Evolutionary conservation across 37 sponge, comb jelly and placozoan genomes (phyloP), one percentile per base, ranked within the genome.

Genomic region (Halichondria panicea): DNA sequence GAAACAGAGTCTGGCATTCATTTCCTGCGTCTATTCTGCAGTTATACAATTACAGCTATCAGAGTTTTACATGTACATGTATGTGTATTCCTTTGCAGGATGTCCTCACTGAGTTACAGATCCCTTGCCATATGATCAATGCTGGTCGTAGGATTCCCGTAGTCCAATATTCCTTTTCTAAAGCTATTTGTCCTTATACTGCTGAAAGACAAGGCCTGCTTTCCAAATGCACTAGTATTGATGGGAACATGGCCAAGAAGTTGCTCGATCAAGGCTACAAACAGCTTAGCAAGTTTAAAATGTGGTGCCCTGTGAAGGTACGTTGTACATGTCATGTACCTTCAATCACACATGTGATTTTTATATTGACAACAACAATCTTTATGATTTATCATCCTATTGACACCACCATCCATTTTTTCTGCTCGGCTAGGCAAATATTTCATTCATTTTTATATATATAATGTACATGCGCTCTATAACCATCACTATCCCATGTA

Each of bases 301-400:
- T 71, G 32, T 88, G 95, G 89, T 94, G 95, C 54, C 98, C 98
- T 67, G 93, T 97, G 19, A 75, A 89, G 89, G 87, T 97, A 69
- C 31, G 60, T 71, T 19, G 19, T 18, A 55, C 13, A 48, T 48
- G n/a, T n/a, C n/a, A n/a, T n/a, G n/a, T n/a, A n/a, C n/a, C n/a
- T n/a, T n/a, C n/a, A 8, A 63, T 4, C 3, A 63, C 5, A 63
- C 5, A 63, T 63, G 37, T 5, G 30, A 31, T 5, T 19, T 4
- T 63, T 67, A 24, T 41, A 34, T 18, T 76, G 30, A 33, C 41
- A 46, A 12, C 15, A 1, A 2, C 28, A 3, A 6, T 7, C 18
- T 5, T 21, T 3, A 56, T 72, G 74, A 9, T 24, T 1, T 27
- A 34, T 11, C 2, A 55, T 36, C 7, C 3, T 36, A 32, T 34